Evolutionary conservation across 1,140 invertebrate species (phyloP).

Genomic region (Glomeris maerens): DNA sequence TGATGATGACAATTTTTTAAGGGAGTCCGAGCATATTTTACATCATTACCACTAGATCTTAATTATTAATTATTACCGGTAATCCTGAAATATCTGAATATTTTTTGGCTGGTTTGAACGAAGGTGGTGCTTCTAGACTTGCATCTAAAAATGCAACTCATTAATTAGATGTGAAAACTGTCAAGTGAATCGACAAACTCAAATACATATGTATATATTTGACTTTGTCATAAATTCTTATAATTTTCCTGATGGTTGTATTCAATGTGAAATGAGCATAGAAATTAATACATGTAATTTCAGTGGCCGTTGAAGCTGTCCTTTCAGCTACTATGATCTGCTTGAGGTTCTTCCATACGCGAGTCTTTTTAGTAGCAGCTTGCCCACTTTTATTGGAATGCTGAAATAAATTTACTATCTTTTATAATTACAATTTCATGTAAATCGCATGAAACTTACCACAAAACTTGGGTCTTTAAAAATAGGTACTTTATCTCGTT

Average conservation of each 20-base stretch:
- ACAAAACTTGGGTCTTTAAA: conserved; percentile 32
- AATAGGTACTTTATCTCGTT: conserved; percentile 22
- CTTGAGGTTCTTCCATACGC: conserved; percentile 31
- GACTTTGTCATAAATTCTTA: conserved; percentile 24
- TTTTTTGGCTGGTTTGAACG: conserved; percentile 77
- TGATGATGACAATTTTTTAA: too few relatives aligned
- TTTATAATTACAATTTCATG: neutral
- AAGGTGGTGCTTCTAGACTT: conserved; percentile 70
- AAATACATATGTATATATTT: too few relatives aligned
- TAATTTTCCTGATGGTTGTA: too few relatives aligned
- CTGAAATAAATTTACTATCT: conserved; percentile 16
- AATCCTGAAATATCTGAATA: conserved; percentile 86
- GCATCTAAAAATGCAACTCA: too few relatives aligned
- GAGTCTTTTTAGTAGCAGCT: conserved; percentile 25
- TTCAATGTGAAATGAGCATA: too few relatives aligned
- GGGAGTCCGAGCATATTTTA: too few relatives aligned
- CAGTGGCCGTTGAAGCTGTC: conserved; percentile 12
- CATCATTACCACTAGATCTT: too few relatives aligned
- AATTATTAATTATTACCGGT: conserved; percentile 43
- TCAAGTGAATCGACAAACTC: too few relatives aligned
- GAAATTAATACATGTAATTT: conserved; percentile 18
- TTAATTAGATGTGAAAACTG: too few relatives aligned
- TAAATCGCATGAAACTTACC: conserved; percentile 22
- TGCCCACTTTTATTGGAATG: conserved; percentile 26
- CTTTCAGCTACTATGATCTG: conserved; percentile 23